Base-by-base conservation (phyloP, 2,113 vertebrate species). In the Nibea coibor region DNA sequence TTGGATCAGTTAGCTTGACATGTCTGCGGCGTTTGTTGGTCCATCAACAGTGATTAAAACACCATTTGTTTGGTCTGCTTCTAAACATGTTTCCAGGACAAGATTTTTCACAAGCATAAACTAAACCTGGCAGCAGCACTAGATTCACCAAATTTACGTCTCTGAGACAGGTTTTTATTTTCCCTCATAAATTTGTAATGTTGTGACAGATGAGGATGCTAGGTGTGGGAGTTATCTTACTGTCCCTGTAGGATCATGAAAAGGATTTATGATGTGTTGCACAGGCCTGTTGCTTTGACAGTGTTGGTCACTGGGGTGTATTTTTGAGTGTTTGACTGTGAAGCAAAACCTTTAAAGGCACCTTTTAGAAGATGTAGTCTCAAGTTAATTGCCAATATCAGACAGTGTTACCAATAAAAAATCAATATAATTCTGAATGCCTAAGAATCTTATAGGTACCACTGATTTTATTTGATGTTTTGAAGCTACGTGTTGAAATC, bases 161-260 rank as follows among this genome's bases (percentile, higher is more conserved):
- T 78, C 43, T 62, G 61, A 35, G 62, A 67, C 82, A 69, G 35
- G 15, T 72, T 82, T 84, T 78, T 80, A 78, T 81, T 89, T 80
- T 82, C 68, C 11, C 51, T 72, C 75, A 69, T 82, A 78, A 72
- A 86, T 89, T 69, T 76, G 48, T 70, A 74, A 80, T 86, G 74
- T 57, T 80, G 78, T 84, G 69, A 89, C 72, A 78, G 83, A 83
- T 69, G 80, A 81, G 67, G 67, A 72, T 68, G 67, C 28, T 42
- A 22, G 20, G 59, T 66, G 66, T 58, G 28, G 73, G 62, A 88
- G 72, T 66, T 80, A 42, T 71, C 26, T 56, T 68, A 42, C 61
- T 28, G 54, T 88, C 75, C 74, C 82, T 45, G 67, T n/a, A 58
- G 65, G 59, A 72, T 64, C 75, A 54, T 83, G 80, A 79, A 85